These are phyloP conservation scores for Lampropteryx suffumata DNA, from an alignment of 2,888 invertebrate species.

Conservation along the genomic window DNA sequence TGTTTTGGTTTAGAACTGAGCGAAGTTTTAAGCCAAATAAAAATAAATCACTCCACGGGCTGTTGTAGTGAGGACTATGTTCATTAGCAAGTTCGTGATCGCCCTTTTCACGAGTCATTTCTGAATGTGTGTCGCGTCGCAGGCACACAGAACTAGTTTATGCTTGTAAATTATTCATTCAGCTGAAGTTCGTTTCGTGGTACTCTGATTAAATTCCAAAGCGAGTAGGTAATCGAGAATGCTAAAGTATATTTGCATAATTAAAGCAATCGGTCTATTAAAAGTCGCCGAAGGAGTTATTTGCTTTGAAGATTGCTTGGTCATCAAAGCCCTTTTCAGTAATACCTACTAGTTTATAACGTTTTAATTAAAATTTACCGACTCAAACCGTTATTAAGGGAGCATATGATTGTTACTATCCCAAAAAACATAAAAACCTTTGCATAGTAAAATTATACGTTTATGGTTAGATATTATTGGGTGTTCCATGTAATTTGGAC, in stretches of 20 bases:
- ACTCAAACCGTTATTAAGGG: too few species aligned
- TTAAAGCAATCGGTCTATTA: conserved; percentile 16
- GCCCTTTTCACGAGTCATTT: conserved; percentile 43
- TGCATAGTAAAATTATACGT: too few species aligned
- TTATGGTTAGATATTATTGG: too few species aligned
- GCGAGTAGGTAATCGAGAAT: conserved; percentile 20
- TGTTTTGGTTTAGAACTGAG: conserved; percentile 13
- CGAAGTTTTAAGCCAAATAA: conserved; percentile 25
- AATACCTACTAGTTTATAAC: too few species aligned
- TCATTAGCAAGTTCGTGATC: conserved; percentile 35
- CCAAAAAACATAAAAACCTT: too few species aligned
- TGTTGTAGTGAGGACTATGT: conserved; percentile 15
- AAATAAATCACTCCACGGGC: conserved; percentile 19
- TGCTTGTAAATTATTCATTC: conserved; percentile 47
- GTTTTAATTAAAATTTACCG: too few species aligned
- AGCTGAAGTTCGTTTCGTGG: conserved; percentile 28
- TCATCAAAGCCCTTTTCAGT: not conserved
- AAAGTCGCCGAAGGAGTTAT: not conserved
- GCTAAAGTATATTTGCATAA: conserved; percentile 23
- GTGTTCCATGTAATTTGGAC: too few species aligned
- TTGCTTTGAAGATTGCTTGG: not conserved
- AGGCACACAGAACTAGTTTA: conserved; percentile 44
- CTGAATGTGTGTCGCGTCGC: conserved; percentile 39
- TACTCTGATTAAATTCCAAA: conserved; percentile 33
- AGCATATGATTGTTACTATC: too few species aligned